Evolutionary conservation across 2,888 invertebrate species (phyloP).

Genomic region (Auanema freiburgensis): DNA sequence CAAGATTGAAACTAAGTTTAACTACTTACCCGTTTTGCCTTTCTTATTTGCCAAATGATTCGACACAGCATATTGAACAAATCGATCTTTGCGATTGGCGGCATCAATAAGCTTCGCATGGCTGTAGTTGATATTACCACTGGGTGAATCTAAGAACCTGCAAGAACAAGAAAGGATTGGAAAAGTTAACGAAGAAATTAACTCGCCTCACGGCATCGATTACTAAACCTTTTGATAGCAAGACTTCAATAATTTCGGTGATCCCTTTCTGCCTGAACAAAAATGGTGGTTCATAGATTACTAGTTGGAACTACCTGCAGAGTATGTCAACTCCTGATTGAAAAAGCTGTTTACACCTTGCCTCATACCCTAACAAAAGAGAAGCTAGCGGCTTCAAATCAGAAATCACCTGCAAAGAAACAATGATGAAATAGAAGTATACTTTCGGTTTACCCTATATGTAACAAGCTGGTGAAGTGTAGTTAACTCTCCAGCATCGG

Average conservation of each 20-base stretch:
- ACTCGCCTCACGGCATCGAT: conserved; percentile 16
- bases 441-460: conserved; percentile 29
- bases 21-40: too few species aligned
- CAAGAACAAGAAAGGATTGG: too few species aligned
- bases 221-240: conserved; percentile 28
- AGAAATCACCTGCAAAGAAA: conserved; percentile 31
- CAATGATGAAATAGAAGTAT: background rate
- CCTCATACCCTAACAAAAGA: conserved; percentile 42
- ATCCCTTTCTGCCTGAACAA: conserved; percentile 26
- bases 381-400: conserved; percentile 47
- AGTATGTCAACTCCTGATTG: conserved; percentile 43
- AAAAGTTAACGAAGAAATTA: too few species aligned
- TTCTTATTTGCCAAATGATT: too few species aligned
- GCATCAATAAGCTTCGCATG: too few species aligned
- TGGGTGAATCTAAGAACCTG: too few species aligned
- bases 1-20: too few species aligned
- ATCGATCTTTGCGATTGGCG: too few species aligned
- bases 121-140: too few species aligned
- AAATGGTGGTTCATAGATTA: background rate
- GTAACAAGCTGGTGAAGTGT: conserved; percentile 48
- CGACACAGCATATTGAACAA: too few species aligned
- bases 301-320: conserved; percentile 13
- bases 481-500: conserved; percentile 35
- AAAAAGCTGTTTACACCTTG: conserved; percentile 42
- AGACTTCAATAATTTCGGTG: conserved; percentile 42